phyloP scores from a whole-genome alignment of 2,888 invertebrate species.

The Mantis religiosa region DNA sequence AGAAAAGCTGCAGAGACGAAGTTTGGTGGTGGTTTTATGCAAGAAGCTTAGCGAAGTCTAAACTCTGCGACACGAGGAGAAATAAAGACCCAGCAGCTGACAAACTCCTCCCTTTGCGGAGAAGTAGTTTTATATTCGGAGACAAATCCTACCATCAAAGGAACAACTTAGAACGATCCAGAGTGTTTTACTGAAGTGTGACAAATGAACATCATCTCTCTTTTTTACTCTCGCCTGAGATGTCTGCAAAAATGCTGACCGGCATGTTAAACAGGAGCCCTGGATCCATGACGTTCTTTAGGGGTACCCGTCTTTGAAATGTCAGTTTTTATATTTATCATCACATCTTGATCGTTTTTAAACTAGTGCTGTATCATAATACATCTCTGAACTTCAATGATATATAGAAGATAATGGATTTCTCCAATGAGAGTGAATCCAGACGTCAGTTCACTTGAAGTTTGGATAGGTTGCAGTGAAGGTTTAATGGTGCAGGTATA shows the following conservation, averaged over 20 bases:
- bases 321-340: too few species aligned
- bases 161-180: not conserved
- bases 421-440: too few species aligned
- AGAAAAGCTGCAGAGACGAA: too few species aligned
- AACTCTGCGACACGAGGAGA: not conserved
- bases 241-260: not conserved
- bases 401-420: too few species aligned
- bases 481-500: too few species aligned
- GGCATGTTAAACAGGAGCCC: not conserved
- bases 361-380: too few species aligned
- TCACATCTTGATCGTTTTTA: too few species aligned
- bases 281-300: too few species aligned
- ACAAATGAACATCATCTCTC: not conserved
- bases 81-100: not conserved
- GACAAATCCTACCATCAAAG: not conserved
- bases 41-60: not conserved
- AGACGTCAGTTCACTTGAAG: too few species aligned
- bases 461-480: too few species aligned
- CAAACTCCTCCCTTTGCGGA: not conserved
- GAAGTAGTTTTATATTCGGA: not conserved
- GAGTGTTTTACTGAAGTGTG: not conserved
- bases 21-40: not conserved
- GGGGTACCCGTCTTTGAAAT: too few species aligned
- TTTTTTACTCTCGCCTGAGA: not conserved
- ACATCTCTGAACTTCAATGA: too few species aligned